Evolutionary conservation across 2,888 invertebrate species (phyloP).

Genomic region (Lycophotia porphyrea): DNA sequence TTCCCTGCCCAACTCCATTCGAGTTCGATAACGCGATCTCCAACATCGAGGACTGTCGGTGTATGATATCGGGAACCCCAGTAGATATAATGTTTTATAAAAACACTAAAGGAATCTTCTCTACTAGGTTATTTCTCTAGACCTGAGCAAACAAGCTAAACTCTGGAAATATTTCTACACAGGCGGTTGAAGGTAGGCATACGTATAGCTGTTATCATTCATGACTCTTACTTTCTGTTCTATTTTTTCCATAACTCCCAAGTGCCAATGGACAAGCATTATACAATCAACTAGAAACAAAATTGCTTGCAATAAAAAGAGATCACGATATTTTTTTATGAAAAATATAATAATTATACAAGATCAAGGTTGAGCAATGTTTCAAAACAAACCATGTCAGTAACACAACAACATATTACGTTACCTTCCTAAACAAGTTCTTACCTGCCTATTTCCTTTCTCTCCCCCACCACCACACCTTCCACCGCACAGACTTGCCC

Average conservation of each 20-base stretch:
- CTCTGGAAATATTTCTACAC: not conserved
- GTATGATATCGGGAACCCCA: too few species aligned
- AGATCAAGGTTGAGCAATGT: not conserved
- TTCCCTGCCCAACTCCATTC: too few species aligned
- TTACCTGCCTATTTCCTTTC: not conserved
- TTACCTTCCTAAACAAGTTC: not conserved
- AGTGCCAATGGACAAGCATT: not conserved
- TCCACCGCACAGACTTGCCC: slow-evolving; percentile 1
- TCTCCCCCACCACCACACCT: not conserved
- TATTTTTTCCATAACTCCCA: not conserved
- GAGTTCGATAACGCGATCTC: too few species aligned
- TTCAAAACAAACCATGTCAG: not conserved
- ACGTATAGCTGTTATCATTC: not conserved
- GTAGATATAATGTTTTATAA: not conserved
- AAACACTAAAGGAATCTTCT: not conserved
- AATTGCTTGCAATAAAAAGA: not conserved
- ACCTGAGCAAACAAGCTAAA: not conserved
- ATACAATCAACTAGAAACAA: slow-evolving; percentile 4
- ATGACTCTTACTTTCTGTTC: not conserved
- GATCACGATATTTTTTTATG: not conserved
- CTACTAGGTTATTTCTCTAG: too few species aligned
- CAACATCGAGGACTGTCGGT: too few species aligned
- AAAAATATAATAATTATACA: not conserved
- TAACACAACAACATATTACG: not conserved
- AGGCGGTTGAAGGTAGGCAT: not conserved